These are phyloP conservation scores for Hydrophis major DNA, from an alignment of 2,797 vertebrate genomes.

Conservation along the genomic window DNA sequence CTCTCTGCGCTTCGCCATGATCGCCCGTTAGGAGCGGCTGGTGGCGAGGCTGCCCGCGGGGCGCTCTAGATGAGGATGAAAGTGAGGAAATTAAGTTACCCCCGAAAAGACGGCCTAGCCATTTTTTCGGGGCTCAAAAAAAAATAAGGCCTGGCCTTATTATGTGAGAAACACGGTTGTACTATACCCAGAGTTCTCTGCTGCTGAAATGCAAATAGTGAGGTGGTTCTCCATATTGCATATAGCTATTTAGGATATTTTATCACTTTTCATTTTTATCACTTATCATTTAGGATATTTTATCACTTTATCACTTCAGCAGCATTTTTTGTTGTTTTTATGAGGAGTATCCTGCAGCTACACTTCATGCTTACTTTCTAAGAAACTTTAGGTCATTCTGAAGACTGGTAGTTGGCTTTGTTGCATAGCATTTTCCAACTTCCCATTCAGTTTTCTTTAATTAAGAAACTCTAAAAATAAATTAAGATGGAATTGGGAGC, in stretches of 20 bases:
- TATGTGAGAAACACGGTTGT: not conserved
- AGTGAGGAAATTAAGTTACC: too few species aligned
- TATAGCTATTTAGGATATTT: not conserved
- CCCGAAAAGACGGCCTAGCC: too few species aligned
- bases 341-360: not conserved
- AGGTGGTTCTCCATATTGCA: not conserved
- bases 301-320: not conserved
- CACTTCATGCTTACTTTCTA: not conserved
- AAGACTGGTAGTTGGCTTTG: not conserved
- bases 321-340: not conserved
- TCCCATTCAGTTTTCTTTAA: not conserved
- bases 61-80: too few species aligned
- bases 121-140: too few species aligned
- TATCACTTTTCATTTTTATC: too few species aligned
- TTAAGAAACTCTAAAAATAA: not conserved
- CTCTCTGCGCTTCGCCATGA: too few species aligned
- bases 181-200: not conserved
- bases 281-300: too few species aligned
- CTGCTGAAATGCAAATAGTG: not conserved
- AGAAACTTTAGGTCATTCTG: not conserved
- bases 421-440: not conserved
- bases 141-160: too few species aligned
- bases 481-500: not conserved
- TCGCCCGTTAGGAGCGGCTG: too few species aligned
- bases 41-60: too few species aligned